phyloP scores from a whole-genome alignment of 1,140 invertebrate genomes.

The Scaptomyza pallida region DNA sequence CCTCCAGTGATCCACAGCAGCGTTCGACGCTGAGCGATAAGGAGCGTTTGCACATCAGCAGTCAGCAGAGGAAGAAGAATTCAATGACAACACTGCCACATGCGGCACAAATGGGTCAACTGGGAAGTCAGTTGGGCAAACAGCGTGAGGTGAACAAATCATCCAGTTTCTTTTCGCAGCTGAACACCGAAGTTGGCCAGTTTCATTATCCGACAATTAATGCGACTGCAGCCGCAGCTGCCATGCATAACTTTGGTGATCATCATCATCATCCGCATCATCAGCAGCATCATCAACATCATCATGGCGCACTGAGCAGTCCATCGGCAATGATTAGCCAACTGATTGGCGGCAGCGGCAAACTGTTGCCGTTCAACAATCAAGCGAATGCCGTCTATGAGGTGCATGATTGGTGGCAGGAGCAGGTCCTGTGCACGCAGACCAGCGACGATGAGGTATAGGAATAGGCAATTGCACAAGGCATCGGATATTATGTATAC shows the following conservation, averaged over 20 bases:
- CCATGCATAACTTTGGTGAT: constrained; percentile 45
- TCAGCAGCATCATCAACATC: constrained; percentile 38
- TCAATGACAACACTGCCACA: constrained; percentile 75
- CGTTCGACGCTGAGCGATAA: constrained; percentile 87
- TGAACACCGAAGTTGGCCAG: constrained; percentile 69
- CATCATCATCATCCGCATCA: constrained; percentile 16
- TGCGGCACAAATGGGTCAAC: constrained; percentile 49
- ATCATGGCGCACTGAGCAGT: constrained; percentile 61
- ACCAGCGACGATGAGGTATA: constrained; percentile 86
- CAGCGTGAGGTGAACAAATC: constrained; percentile 55
- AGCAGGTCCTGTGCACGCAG: constrained; percentile 87
- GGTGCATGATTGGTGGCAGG: constrained; percentile 88
- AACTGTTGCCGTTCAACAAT: constrained; percentile 81
- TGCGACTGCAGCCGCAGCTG: constrained; percentile 21
- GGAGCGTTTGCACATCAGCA: constrained; percentile 79
- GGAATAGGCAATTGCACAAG: background rate
- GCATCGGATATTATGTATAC: background rate
- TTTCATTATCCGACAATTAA: constrained; percentile 77
- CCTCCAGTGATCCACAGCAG: constrained; percentile 92
- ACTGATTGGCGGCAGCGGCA: constrained; percentile 81
- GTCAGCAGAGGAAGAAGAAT: constrained; percentile 78
- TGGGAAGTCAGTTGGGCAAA: constrained; percentile 51
- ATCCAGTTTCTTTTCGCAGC: constrained; percentile 60
- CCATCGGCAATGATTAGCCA: constrained; percentile 77
- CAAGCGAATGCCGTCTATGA: constrained; percentile 86